Evolutionary conservation across 2,888 invertebrate genomes (phyloP).

Genomic region (Iselma pallidipennis): DNA sequence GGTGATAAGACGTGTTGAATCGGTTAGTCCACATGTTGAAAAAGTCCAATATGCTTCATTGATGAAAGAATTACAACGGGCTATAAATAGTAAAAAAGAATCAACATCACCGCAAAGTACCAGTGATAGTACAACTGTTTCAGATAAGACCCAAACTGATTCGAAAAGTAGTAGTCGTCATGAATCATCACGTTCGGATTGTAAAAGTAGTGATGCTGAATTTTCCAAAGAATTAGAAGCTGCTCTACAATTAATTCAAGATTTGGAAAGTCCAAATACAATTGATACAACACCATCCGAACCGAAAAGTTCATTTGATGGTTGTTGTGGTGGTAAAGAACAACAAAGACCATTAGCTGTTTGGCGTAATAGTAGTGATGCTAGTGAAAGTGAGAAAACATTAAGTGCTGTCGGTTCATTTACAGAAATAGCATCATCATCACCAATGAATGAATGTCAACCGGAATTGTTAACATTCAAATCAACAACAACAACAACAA

Average conservation of each 20-base stretch:
- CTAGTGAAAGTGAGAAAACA: conserved; percentile 54
- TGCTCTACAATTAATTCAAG: conserved; percentile 58
- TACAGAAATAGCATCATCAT: conserved; percentile 52
- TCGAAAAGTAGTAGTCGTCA: conserved; percentile 47
- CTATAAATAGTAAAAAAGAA: conserved; percentile 54
- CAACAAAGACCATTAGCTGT: conserved; percentile 46
- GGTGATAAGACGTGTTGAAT: conserved; percentile 43
- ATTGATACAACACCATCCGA: conserved; percentile 57
- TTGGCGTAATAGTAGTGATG: conserved; percentile 52
- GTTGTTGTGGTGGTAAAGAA: conserved; percentile 35
- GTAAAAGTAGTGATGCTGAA: conserved; percentile 56
- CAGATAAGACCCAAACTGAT: conserved; percentile 47
- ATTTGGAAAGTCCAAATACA: conserved; percentile 58
- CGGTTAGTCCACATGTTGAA: conserved; percentile 51
- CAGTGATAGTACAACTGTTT: conserved; percentile 46
- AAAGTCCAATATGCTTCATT: conserved; percentile 58
- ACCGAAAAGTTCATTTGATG: conserved; percentile 41
- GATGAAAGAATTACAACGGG: conserved; percentile 57
- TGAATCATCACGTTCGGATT: conserved; percentile 45
- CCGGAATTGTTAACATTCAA: conserved; percentile 47
- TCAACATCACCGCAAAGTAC: conserved; percentile 49
- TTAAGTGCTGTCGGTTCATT: conserved; percentile 55
- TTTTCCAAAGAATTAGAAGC: conserved; percentile 59
- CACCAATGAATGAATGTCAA: conserved; percentile 49
- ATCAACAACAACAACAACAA: conserved; percentile 34